These are phyloP conservation scores for Listrodromus nycthemerus DNA, from an alignment of 2,888 invertebrate genomes.

Conservation along the genomic window DNA sequence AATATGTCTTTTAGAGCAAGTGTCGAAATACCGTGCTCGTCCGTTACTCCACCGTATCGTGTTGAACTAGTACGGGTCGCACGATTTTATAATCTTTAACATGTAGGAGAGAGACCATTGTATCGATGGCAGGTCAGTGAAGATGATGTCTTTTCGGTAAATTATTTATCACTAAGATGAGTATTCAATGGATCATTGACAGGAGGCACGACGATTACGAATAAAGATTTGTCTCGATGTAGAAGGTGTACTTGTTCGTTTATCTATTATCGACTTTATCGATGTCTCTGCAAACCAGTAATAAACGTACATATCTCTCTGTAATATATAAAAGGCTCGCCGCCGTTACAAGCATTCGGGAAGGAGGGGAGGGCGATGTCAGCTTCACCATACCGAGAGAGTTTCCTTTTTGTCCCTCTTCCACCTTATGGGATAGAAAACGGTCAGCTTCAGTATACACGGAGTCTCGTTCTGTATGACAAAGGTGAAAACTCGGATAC, in stretches of 20 bases:
- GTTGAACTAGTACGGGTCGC: constrained; percentile 2
- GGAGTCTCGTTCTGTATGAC: too few species aligned
- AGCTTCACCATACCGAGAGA: too few species aligned
- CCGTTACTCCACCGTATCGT: background rate
- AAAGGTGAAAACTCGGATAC: too few species aligned
- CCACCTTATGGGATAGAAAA: too few species aligned
- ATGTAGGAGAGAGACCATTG: background rate
- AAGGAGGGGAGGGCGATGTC: too few species aligned
- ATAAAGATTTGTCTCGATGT: constrained; percentile 6
- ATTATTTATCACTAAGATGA: constrained; percentile 12
- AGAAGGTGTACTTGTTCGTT: background rate
- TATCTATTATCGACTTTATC: background rate
- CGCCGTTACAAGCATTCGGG: background rate
- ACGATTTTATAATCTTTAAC: constrained; percentile 25
- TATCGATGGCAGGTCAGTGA: background rate
- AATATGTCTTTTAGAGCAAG: too few species aligned
- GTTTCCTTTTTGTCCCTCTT: too few species aligned
- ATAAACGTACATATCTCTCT: constrained; percentile 14
- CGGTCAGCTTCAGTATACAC: too few species aligned
- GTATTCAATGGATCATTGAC: background rate
- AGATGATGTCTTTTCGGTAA: constrained; percentile 36
- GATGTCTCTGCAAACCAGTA: constrained; percentile 25
- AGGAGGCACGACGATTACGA: constrained; percentile 20
- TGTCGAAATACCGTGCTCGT: constrained; percentile 13
- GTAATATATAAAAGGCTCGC: too few species aligned